phyloP scores from a whole-genome alignment of 2,888 invertebrate genomes.

The Caprella mutica region DNA sequence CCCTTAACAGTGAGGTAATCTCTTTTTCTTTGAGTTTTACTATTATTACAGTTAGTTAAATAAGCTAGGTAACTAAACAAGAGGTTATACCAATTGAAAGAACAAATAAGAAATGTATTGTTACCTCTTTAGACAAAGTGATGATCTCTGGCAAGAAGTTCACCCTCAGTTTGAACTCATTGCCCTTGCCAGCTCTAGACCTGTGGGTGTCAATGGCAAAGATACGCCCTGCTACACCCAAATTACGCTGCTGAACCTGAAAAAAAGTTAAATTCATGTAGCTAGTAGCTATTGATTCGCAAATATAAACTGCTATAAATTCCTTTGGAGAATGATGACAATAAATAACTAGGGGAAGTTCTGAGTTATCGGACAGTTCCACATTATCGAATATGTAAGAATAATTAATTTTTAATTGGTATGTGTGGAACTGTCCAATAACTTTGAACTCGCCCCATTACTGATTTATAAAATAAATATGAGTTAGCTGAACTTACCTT shows the following conservation, averaged over 20 bases:
- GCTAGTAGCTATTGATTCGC: background rate
- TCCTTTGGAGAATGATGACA: background rate
- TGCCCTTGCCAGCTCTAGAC: conserved; percentile 59
- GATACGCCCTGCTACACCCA: conserved; percentile 86
- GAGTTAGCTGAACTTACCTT: conserved; percentile 45
- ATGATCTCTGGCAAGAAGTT: conserved; percentile 98
- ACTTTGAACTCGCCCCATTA: no score
- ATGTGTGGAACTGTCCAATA: no score
- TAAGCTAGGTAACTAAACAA: no score
- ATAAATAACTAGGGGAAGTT: no score
- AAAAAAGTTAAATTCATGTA: no score
- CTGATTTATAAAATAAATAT: background rate
- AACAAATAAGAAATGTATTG: conserved; percentile 16
- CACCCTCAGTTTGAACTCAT: conserved; percentile 71
- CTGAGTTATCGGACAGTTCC: no score
- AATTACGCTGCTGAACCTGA: conserved; percentile 70
- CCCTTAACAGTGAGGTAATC: no score
- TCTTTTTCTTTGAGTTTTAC: no score
- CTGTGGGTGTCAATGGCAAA: conserved; percentile 68
- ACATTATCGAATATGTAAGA: no score
- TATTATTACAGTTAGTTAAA: no score
- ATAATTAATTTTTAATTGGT: background rate
- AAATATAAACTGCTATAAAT: background rate
- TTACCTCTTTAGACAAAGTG: conserved; percentile 88
- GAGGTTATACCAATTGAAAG: no score